Percentiles rank a stretch among this genome's conserved stretches.
phyloP scores from a whole-genome alignment of 2,113 vertebrate genomes.

The Antechinus stuartii region DNA sequence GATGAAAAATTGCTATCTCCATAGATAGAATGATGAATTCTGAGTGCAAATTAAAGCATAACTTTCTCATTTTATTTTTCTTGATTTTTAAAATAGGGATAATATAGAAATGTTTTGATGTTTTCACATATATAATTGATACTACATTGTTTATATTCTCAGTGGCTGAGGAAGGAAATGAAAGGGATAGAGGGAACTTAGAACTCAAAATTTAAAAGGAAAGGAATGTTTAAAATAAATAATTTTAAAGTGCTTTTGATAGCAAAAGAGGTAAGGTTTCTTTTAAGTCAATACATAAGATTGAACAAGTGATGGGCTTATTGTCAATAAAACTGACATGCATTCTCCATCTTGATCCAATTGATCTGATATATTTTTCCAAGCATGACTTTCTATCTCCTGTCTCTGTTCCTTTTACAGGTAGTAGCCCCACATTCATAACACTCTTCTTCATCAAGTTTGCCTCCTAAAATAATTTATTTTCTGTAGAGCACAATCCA shows the following conservation, averaged over 20 bases:
- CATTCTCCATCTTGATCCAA: neutral
- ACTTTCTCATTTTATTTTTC: no score
- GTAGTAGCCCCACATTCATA: neutral
- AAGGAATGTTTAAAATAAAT: neutral
- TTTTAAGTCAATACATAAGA: neutral
- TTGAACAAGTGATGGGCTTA: neutral
- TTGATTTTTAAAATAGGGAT: neutral
- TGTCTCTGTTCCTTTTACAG: neutral
- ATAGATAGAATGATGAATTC: neutral
- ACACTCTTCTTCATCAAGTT: neutral
- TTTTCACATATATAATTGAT: neutral
- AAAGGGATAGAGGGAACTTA: neutral
- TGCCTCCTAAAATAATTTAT: neutral
- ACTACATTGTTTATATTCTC: neutral
- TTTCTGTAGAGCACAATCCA: neutral
- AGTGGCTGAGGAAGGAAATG: neutral
- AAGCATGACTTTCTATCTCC: neutral
- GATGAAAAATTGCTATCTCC: no score
- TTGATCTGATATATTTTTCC: neutral
- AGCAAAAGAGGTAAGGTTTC: neutral
- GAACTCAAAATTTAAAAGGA: neutral
- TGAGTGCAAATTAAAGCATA: no score
- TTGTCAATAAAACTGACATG: neutral
- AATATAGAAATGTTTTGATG: neutral
- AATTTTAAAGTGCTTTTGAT: neutral